Evolutionary conservation across 1,140 invertebrate genomes (phyloP).

Genomic region (Pseudomyrmex dendroicus): DNA sequence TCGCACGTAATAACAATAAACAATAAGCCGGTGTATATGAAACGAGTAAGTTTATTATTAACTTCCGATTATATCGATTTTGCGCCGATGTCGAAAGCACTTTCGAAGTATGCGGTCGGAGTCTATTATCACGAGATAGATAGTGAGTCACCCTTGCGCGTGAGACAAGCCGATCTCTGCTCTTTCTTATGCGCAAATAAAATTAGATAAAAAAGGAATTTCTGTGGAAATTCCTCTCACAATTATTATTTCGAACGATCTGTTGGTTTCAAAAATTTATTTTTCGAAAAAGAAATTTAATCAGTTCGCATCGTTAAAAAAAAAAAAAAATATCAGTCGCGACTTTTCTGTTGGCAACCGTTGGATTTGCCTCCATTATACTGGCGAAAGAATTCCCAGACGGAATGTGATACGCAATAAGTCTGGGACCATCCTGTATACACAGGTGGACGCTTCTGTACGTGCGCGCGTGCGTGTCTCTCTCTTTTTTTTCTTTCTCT

Average conservation of each 20-base stretch:
- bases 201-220: not conserved
- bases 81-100: constrained; percentile 11
- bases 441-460: constrained; percentile 61
- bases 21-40: not conserved
- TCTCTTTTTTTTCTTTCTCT: too few species aligned
- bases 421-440: constrained; percentile 22
- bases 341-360: not conserved
- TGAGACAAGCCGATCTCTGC: constrained; percentile 1
- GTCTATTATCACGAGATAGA: constrained; percentile 42
- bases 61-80: constrained; percentile 27
- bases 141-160: constrained; percentile 1
- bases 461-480: constrained; percentile 61
- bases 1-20: not conserved
- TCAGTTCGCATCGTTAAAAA: not conserved
- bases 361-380: not conserved
- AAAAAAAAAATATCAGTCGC: not conserved
- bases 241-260: not conserved
- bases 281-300: not conserved
- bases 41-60: constrained; percentile 3
- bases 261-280: not conserved
- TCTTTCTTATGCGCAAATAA: constrained; percentile 15
- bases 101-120: constrained; percentile 20
- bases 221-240: constrained; percentile 1
- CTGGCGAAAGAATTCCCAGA: constrained; percentile 5
- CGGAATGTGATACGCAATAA: constrained; percentile 10